Evolutionary conservation across 2,113 vertebrate species (phyloP), one percentile per base, ranked within the genome.

Genomic region (Corydoras sp.): DNA sequence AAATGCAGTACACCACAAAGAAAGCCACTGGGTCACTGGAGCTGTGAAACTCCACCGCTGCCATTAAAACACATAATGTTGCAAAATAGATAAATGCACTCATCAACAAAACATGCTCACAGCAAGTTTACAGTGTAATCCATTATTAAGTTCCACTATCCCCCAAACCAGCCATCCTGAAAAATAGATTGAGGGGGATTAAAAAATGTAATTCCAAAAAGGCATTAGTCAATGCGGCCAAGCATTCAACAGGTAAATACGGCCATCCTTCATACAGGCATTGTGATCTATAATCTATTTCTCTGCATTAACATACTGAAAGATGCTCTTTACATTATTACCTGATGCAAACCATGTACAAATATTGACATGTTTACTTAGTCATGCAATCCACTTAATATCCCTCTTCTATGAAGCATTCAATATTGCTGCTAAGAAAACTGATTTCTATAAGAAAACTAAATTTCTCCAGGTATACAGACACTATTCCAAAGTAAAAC

Each of bases 171-270:
- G 11, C 48, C 71, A 72, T 79, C 51, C 58, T 58, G 62, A 60
- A 81, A 80, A 82, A 79, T 61, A 62, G 9, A 15, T 60, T 65
- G 54, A 53, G n/a, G 15, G 71, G 68, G 78, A 82, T 84, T 80
- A 83, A 74, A 79, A 81, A 85, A 78, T 79, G 62, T 83, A 66
- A 81, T 83, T 80, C 81, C 71, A 72, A 53, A 69, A 68, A 18
- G 78, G 74, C 81, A 82, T 87, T 85, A 82, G 81, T 86, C 83
- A 82, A 80, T 78, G 72, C 81, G 79, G 58, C 69, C 83, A 78
- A 81, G 82, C 83, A 76, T 82, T 81, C 75, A 85, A 83, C 85
- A 83, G 83, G 79, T 86, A 82, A 84, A 88, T 83, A 78, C 82
- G 80, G 82, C 65, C 80, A 84, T 86, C 80, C 74, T 62, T 87